Base-by-base conservation (phyloP, 2,797 vertebrate genomes). In the Acropternis orthonyx region DNA sequence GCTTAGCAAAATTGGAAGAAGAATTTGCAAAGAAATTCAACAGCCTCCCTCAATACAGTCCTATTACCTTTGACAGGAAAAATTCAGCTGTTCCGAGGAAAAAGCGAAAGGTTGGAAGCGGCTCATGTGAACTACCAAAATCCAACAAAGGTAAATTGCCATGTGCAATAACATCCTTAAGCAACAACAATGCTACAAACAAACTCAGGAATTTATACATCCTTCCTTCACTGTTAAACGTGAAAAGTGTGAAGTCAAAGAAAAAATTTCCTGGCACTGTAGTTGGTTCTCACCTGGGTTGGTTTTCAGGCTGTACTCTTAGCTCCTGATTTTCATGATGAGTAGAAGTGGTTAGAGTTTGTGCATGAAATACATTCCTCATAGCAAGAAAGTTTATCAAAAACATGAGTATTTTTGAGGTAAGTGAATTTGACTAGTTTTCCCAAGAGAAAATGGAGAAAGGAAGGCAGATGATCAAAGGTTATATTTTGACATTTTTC, bases 11-110 rank as follows among this genome's bases (percentile, higher is more conserved):
- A 95, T 98, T 99, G 97, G 99, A 99, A 97, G 99, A 99, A 97
- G 99, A 99, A 98, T 99, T 99, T 98, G 99, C 99, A 97, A 99
- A 99, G 98, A 99, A 99, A 98, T 99, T 99, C 97, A 99, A 99
- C 98, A 99, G 99, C 98, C 98, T 99, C 76, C 99, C 99, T 86
- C 99, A 99, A 96, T 99, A 99, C 94, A 99, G 98, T 97, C 99
- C 99, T 58, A 95, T 99, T 97, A 99, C 99, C 36, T 99, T 99
- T 97, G 99, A 99, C 97, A 99, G 99, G 97, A 99, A 99, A 98
- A 99, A 98, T 93, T 96, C 97, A 44, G 73, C 98, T 86, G 85
- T 98, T 63, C 98, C 99, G 32, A 97, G 98, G 77, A 99, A 99
- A 98, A 99, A 99, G 98, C 99, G 99, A 96, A 99, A 99, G 97